phyloP scores from a whole-genome alignment of 2,888 invertebrate genomes.

The Galerucella pusilla region DNA sequence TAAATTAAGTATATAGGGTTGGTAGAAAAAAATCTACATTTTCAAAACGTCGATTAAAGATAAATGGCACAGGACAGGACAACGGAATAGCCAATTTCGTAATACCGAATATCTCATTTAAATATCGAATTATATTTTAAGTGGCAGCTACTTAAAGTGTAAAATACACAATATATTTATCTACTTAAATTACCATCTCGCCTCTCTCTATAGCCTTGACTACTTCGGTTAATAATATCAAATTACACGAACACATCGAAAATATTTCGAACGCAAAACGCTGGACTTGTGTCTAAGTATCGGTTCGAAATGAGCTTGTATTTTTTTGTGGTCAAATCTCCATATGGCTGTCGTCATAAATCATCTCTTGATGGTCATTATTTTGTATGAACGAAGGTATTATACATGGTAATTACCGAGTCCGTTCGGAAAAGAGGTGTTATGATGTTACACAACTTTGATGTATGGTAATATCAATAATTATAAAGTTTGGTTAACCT shows the following conservation, averaged over 20 bases:
- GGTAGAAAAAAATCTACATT: no score
- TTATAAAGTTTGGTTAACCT: no score
- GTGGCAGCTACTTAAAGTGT: background rate
- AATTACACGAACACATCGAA: background rate
- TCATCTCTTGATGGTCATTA: background rate
- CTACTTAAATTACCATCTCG: background rate
- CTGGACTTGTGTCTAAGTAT: background rate
- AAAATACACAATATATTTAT: no score
- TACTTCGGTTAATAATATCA: constrained; percentile 1
- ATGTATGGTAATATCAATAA: background rate
- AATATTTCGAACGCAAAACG: background rate
- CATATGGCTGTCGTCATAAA: background rate
- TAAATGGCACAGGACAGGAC: no score
- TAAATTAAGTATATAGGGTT: background rate
- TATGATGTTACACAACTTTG: background rate
- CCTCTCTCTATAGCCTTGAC: background rate
- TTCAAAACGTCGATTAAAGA: no score
- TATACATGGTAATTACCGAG: background rate
- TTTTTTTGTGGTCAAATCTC: constrained; percentile 1
- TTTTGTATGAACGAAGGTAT: background rate
- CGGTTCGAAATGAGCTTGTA: constrained; percentile 1
- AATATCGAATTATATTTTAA: background rate
- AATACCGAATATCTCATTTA: background rate
- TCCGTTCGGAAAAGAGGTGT: background rate
- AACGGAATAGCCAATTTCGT: background rate